A percentile compares a stretch with the other conserved stretches of the same genome.
Conservation (phyloP, 2,888 invertebrate species). For the Spodoptera littoralis region DNA sequence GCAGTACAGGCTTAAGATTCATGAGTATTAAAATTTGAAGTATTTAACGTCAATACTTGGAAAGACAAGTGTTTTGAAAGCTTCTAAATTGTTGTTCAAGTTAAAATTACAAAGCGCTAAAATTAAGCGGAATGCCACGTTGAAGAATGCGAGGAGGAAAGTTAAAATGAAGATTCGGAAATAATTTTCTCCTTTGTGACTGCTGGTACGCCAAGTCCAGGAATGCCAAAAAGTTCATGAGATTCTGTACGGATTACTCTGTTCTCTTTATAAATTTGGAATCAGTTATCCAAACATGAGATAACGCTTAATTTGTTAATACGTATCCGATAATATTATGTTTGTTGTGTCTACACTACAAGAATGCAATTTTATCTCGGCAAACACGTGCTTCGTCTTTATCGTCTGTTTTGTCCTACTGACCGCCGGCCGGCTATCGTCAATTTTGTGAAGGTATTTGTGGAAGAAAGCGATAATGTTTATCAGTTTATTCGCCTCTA, state of each 20-base stretch:
- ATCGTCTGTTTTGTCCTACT: conserved; percentile 50
- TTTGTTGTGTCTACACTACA: conserved; percentile 21
- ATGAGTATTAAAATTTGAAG: conserved; percentile 12
- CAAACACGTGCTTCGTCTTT: conserved; percentile 38
- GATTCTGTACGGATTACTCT: not conserved
- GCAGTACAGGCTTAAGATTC: conserved; percentile 28
- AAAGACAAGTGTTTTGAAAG: not conserved
- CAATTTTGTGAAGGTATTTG: conserved; percentile 19
- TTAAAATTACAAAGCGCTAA: not conserved
- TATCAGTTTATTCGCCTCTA: conserved; percentile 54
- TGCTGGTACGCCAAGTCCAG: conserved; percentile 1
- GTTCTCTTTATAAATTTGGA: not conserved
- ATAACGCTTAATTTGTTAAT: no score
- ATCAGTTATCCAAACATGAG: not conserved
- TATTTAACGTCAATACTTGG: no score
- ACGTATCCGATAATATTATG: not conserved
- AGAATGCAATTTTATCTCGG: conserved; percentile 20
- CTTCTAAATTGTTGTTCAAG: no score
- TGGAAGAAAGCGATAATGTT: conserved; percentile 45
- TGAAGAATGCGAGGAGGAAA: conserved; percentile 12
- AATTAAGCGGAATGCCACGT: conserved; percentile 1
- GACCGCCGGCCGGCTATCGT: conserved; percentile 33
- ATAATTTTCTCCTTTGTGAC: conserved; percentile 27
- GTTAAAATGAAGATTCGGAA: conserved; percentile 15
- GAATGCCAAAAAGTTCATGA: conserved; percentile 2